phyloP scores from a whole-genome alignment of 2,113 vertebrate genomes.

The Prionailurus viverrinus region DNA sequence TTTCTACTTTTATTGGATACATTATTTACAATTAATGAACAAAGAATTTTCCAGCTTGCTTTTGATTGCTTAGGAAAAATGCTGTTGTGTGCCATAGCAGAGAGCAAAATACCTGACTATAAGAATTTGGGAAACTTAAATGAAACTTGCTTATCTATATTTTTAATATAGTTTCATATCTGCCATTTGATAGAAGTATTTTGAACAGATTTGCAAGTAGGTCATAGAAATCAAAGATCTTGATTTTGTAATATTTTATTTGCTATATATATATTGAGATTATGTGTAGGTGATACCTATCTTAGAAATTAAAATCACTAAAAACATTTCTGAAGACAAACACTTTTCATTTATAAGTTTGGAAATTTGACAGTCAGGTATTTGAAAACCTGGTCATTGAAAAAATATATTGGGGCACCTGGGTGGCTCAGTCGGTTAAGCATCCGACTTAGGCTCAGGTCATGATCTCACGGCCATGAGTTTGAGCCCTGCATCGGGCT shows the following conservation, averaged over 20 bases:
- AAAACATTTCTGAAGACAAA: neutral
- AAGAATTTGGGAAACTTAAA: neutral
- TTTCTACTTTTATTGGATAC: neutral
- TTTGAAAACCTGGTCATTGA: neutral
- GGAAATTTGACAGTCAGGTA: neutral
- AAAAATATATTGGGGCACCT: neutral
- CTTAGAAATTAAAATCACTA: constrained; percentile 43
- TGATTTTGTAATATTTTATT: constrained; percentile 31
- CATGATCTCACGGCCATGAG: too few relatives aligned
- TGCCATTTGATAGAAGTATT: constrained; percentile 15
- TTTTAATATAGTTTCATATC: neutral
- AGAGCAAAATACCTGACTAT: neutral
- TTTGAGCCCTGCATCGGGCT: too few relatives aligned
- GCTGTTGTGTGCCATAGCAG: neutral
- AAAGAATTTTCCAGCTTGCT: neutral
- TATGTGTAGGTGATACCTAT: neutral
- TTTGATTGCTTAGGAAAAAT: constrained; percentile 3
- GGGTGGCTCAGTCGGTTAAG: too few relatives aligned
- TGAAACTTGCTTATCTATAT: constrained; percentile 35
- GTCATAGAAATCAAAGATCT: constrained; percentile 1
- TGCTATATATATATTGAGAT: neutral
- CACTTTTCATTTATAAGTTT: neutral
- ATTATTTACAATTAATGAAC: constrained; percentile 6
- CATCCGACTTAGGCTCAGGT: too few relatives aligned
- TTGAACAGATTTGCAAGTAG: neutral